Evolutionary conservation across 2,888 invertebrate species (phyloP).

Genomic region (Cinara cedri): DNA sequence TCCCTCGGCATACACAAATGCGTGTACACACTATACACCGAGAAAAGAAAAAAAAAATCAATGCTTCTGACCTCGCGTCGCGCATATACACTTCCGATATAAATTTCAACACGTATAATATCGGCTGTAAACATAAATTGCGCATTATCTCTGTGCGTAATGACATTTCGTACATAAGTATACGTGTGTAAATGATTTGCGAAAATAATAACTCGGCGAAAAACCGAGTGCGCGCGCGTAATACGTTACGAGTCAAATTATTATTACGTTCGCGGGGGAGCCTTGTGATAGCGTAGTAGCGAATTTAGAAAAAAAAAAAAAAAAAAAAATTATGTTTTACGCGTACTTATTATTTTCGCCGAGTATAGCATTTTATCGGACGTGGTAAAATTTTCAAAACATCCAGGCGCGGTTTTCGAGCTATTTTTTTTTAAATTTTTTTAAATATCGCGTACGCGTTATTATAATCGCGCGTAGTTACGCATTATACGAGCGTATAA

Average conservation of each 20-base stretch:
- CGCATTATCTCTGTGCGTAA: not conserved
- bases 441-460: too few species aligned
- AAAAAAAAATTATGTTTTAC: not conserved
- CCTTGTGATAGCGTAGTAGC: too few species aligned
- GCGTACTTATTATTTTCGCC: not conserved
- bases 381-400: too few species aligned
- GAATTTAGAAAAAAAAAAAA: not conserved
- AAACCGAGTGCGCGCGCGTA: not conserved
- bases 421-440: too few species aligned
- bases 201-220: not conserved
- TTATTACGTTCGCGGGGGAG: not conserved
- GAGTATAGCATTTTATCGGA: too few species aligned
- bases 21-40: not conserved
- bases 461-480: too few species aligned
- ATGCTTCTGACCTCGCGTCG: constrained; percentile 13
- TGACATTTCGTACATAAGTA: too few species aligned
- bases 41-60: constrained; percentile 29
- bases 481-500: not conserved
- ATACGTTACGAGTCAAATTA: not conserved
- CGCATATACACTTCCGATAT: not conserved
- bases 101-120: not conserved
- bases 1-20: too few species aligned
- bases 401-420: too few species aligned
- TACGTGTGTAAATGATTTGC: not conserved
- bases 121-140: not conserved